Base-by-base conservation (phyloP, 2,888 invertebrate genomes). In the Petrolisthes cinctipes region DNA sequence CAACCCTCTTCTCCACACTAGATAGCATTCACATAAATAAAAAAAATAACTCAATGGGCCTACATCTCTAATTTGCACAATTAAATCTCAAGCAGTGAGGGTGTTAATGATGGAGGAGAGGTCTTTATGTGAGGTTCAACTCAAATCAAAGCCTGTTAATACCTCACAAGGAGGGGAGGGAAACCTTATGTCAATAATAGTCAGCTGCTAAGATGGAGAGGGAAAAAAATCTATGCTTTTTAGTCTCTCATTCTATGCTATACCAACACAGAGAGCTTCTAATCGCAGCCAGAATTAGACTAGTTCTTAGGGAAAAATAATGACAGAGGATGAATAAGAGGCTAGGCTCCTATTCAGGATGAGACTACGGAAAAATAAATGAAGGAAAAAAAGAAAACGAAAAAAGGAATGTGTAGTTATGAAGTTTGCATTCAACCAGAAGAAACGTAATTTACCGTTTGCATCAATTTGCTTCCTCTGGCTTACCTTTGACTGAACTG, bases 401-500 rank as follows among this genome's bases (percentile, higher is more conserved):
- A 37, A 37, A 76, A 76, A 76, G 51, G 7, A 76, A 61, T 61
- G 17, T 17, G 73, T 7, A 23, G 11, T 11, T 23, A 73, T 73
- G 11, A 73, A 73, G 11, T 11, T 20, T 53, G 84, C 78, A 85
- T 78, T 85, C 78, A 78, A 85, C 23, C 66, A 54, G n/a, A 66
- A 11, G 20, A 17, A 75, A 66, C 9, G 14, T 5, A 57, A 66
- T 53, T 85, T 85, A 85, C 84, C 78, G 84, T 85, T 53, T 53
- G 53, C 20, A 11, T 51, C 53, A 9, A 53, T 85, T 51, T 14
- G 53, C 14, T 73, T 23, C 83, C 57, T 23, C 53, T 51, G 20
- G 66, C 86, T 86, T 82, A 86, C 86, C 86, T 86, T 86, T 66
- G 71, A 86, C 61, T 86, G 86, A 82, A 86, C 86, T 86, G 86